Evolutionary conservation across 2,113 vertebrate genomes (phyloP).

Genomic region (Anas platyrhynchos): DNA sequence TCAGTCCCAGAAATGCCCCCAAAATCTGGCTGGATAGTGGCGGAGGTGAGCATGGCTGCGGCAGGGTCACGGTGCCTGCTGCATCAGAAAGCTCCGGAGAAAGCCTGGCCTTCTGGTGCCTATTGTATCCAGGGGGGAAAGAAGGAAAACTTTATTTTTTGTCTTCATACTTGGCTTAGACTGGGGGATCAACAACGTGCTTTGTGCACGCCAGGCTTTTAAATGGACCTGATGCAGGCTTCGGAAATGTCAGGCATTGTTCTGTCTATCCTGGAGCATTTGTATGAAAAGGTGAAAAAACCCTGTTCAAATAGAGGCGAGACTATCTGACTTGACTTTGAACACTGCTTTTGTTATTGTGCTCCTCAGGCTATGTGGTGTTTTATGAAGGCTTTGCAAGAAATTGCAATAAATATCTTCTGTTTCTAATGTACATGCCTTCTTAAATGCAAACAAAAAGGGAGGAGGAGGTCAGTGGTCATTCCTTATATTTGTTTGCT

Average conservation of each 20-base stretch:
- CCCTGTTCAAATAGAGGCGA: not conserved
- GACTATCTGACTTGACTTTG: not conserved
- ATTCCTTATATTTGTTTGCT: not conserved
- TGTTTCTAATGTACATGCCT: not conserved
- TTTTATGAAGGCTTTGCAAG: not conserved
- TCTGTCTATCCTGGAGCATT: not conserved
- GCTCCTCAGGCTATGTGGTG: not conserved
- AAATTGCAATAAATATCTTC: not conserved
- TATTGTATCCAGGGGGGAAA: accelerated
- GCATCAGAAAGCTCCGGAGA: not conserved
- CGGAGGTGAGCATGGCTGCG: accelerated
- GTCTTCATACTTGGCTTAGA: not conserved
- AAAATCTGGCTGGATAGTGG: not conserved
- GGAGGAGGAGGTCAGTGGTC: not conserved
- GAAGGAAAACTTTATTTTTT: not conserved
- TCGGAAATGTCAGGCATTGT: not conserved
- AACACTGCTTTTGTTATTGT: not conserved
- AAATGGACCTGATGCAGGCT: not conserved
- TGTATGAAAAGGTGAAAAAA: not conserved
- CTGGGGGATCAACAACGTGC: not conserved
- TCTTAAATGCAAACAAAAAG: not conserved
- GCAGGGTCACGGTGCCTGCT: accelerated
- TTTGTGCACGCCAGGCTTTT: not conserved
- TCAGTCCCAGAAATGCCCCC: not conserved
- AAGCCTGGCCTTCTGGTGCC: not conserved